Evolutionary conservation across 2,888 invertebrate genomes (phyloP).

Genomic region (Pseudoips prasinana): DNA sequence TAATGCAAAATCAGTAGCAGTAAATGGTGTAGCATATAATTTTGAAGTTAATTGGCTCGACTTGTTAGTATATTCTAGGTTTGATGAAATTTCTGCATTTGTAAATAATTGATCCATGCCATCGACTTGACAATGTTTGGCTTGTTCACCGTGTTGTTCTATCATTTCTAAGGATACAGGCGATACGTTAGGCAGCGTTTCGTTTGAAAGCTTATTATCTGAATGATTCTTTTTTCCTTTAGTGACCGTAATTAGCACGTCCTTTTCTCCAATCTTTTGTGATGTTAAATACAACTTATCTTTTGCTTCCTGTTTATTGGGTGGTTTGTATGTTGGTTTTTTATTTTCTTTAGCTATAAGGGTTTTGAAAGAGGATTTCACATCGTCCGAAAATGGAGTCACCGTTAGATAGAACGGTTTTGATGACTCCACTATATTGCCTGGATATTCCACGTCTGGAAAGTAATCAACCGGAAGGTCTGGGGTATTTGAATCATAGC

Average conservation of each 20-base stretch:
- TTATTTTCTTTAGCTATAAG: slow-evolving; percentile 14
- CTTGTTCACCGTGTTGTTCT: no score
- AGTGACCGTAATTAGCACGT: slow-evolving; percentile 3
- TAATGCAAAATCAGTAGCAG: no score
- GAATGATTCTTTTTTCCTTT: no score
- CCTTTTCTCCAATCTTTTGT: slow-evolving; percentile 5
- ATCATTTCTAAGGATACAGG: no score
- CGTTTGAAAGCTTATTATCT: no score
- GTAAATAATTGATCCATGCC: no score
- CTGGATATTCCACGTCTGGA: slow-evolving; percentile 48
- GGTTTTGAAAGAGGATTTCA: slow-evolving; percentile 40
- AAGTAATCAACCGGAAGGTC: slow-evolving; percentile 33
- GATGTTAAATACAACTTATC: slow-evolving; percentile 1
- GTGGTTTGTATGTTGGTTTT: slow-evolving; percentile 11
- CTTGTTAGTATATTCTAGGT: no score
- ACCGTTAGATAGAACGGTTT: slow-evolving; percentile 52
- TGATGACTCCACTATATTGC: slow-evolving; percentile 43
- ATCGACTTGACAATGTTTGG: no score
- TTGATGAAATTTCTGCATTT: no score
- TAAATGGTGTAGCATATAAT: no score
- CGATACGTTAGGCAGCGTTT: no score
- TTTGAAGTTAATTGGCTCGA: no score
- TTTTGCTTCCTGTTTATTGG: slow-evolving; percentile 2
- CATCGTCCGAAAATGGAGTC: slow-evolving; percentile 51
- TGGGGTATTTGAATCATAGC: slow-evolving; percentile 17